Percentiles rank a stretch among this genome's conserved stretches.
Evolutionary conservation across 2,797 vertebrate genomes (phyloP).

Genomic region (Ataeniobius toweri): DNA sequence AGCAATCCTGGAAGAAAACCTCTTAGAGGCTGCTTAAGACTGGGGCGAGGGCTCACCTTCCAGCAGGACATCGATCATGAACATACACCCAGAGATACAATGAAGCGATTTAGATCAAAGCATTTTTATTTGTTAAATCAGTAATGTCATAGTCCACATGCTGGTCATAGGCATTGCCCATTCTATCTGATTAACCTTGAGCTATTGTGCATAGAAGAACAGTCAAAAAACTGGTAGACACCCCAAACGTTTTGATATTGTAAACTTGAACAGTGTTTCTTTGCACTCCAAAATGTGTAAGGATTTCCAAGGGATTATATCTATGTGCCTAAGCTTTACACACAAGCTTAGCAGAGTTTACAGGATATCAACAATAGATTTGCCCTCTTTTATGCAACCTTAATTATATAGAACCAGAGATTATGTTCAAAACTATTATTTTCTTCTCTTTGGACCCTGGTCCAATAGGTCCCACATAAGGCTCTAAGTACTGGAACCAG

Average conservation of each 20-base stretch:
- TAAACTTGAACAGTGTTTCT: not conserved
- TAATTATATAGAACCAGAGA: not conserved
- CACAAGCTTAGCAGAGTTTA: not conserved
- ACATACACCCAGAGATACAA: not conserved
- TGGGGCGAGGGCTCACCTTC: not conserved
- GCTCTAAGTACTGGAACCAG: not conserved
- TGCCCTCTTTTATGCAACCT: not conserved
- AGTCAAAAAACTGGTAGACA: not conserved
- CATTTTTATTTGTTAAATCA: slow-evolving; percentile 2
- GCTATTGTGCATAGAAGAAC: not conserved
- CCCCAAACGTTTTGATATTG: not conserved
- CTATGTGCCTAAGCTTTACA: not conserved
- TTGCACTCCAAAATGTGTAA: not conserved
- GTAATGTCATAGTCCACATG: not conserved
- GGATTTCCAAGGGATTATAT: not conserved
- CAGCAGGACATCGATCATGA: not conserved
- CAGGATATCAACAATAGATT: slow-evolving; percentile 1
- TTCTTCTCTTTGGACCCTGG: not conserved
- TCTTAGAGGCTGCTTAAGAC: not conserved
- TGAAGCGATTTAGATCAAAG: not conserved
- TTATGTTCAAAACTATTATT: not conserved
- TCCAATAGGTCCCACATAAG: not conserved
- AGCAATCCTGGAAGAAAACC: not conserved
- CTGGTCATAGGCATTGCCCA: too few relatives aligned
- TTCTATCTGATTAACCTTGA: not conserved